Percentiles rank a stretch among this genome's conserved stretches.
These are phyloP conservation scores for Fregetta grallaria DNA, from an alignment of 2,113 vertebrate species.

Conservation along the genomic window DNA sequence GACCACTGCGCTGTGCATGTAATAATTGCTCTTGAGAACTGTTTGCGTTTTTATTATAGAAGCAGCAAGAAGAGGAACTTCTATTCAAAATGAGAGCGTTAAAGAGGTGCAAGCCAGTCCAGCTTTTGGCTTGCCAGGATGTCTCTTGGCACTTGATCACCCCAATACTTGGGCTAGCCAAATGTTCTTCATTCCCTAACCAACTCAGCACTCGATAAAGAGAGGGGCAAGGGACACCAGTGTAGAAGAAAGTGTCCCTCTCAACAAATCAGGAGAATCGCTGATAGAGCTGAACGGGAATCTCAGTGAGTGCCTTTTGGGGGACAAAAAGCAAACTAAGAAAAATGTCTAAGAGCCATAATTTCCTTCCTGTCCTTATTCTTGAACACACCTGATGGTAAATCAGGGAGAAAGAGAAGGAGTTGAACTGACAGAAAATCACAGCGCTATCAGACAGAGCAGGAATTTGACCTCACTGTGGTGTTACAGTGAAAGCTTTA, in stretches of 20 bases:
- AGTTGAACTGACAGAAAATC: background rate
- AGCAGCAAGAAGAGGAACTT: background rate
- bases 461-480: background rate
- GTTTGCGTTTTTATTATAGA: constrained; percentile 7
- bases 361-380: background rate
- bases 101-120: background rate
- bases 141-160: constrained; percentile 3
- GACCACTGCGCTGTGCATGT: background rate
- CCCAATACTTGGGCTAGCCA: background rate
- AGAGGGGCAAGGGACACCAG: background rate
- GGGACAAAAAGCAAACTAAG: background rate
- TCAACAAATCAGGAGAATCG: constrained; percentile 26
- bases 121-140: background rate
- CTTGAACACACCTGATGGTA: background rate
- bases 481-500: background rate
- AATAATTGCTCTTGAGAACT: constrained; percentile 15
- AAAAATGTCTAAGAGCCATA: background rate
- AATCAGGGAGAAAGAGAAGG: background rate
- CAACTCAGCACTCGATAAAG: constrained; percentile 15
- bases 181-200: constrained; percentile 9
- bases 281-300: background rate
- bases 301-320: background rate
- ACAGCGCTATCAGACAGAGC: background rate
- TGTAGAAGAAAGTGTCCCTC: background rate
- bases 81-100: background rate